Base-by-base conservation (phyloP, 1,140 invertebrate species). In the Zophobas atratus region DNA sequence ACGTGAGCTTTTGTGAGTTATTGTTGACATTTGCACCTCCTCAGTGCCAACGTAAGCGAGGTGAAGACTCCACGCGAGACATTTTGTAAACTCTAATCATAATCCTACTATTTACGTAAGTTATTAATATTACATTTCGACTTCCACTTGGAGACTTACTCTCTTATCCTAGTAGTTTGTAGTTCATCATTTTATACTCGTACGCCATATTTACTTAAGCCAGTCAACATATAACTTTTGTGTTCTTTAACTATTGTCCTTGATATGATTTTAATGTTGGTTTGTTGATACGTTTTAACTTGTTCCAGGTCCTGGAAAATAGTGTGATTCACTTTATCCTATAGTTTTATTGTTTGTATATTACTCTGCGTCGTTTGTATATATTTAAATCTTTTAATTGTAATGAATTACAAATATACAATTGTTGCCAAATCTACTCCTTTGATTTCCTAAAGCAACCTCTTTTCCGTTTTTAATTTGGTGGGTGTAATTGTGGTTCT, bases 321-420 rank as follows among this genome's bases (percentile, higher is more conserved):
- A 38, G 71, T 73, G 71, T 73, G 71, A 73, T 73, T 73, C 36
- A 56, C 36, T 73, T 71, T 73, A 73, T 73, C 70, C 53, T 70
- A 51, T 77, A 72, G 55, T 36, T 53, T 73, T 73, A 53, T 56
- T 36, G 49, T 78, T 57, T 71, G 41, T 43, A 38, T 48, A 70
- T 49, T 77, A 51, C 48, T 73, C 51, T 74, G 63, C 49, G 67
- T 74, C 57, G 76, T 74, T 77, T 77, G 70, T 78, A 78, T 32
- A 74, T 77, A 78, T 55, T 75, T 75, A 60, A 74, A 78, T 75
- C 49, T 75, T 55, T 67, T 75, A 63, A 75, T 63, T 75, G 55
- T 78, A 78, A 78, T 63, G 38, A 73, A 63, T 75, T 74, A 76
- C 67, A 78, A 79, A 76, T 79, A 79, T 79, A 79, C 77, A 75